Percentiles rank a stretch among this genome's conserved stretches.
phyloP scores from a whole-genome alignment of 2,888 invertebrate genomes.

The Cepaea hortensis region DNA sequence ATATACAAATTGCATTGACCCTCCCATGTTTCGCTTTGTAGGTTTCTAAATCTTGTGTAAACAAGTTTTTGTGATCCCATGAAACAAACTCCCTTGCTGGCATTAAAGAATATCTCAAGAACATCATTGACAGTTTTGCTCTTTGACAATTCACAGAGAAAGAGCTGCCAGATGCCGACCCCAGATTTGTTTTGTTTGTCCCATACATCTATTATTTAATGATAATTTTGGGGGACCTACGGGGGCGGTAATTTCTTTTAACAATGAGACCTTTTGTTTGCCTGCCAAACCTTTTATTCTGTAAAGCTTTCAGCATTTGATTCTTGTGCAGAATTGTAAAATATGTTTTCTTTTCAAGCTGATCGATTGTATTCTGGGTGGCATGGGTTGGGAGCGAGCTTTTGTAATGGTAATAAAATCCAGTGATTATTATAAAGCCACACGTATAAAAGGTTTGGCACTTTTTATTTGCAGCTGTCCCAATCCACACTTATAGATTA shows the following conservation, averaged over 20 bases:
- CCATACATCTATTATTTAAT: no score
- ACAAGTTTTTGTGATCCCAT: no score
- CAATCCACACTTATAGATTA: conserved; percentile 37
- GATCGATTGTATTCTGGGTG: neutral
- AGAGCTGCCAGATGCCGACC: conserved; percentile 34
- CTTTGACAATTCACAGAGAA: conserved; percentile 14
- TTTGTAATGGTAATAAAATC: neutral
- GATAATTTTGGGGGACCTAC: no score
- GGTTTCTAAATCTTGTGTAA: no score
- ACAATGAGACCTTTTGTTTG: no score
- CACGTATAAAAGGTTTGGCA: conserved; percentile 42
- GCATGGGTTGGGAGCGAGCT: neutral
- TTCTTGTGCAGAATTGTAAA: neutral
- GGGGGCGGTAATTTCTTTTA: no score
- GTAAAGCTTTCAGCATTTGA: neutral
- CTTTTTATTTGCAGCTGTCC: conserved; percentile 43
- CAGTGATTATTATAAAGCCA: neutral
- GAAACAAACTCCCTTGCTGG: no score
- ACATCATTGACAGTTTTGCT: conserved; percentile 38
- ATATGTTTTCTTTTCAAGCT: no score
- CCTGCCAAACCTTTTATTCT: no score
- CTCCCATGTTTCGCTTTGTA: no score
- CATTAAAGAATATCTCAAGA: neutral
- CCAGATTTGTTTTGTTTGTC: neutral
- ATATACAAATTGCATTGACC: no score